Evolutionary conservation across 2,888 invertebrate species (phyloP).

Genomic region (Dicranocentrus wangi): DNA sequence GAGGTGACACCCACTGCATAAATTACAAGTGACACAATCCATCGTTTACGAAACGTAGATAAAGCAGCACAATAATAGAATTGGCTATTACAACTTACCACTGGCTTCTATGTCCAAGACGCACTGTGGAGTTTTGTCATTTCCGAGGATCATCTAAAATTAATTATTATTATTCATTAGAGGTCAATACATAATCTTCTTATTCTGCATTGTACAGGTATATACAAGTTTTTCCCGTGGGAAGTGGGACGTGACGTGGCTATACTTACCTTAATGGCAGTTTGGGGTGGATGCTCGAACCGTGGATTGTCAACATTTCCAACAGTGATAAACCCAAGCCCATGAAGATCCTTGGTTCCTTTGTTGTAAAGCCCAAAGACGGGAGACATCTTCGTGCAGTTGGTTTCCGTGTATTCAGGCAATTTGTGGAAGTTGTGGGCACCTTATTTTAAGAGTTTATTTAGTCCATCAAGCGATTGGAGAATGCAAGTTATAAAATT

Average conservation of each 20-base stretch:
- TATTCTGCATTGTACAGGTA: too few relatives aligned
- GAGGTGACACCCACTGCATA: slow-evolving; percentile 56
- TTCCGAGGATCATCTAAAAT: slow-evolving; percentile 36
- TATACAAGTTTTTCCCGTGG: too few relatives aligned
- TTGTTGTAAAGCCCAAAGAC: slow-evolving; percentile 66
- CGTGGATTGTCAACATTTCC: slow-evolving; percentile 54
- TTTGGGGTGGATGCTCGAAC: slow-evolving; percentile 65
- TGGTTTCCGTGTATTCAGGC: slow-evolving; percentile 49
- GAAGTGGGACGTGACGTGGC: too few relatives aligned
- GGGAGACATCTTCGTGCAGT: slow-evolving; percentile 60
- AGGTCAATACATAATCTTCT: too few relatives aligned
- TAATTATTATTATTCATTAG: not conserved
- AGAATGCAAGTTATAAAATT: too few relatives aligned
- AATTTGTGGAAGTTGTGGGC: slow-evolving; percentile 57
- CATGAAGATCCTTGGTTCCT: slow-evolving; percentile 53
- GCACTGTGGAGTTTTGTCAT: slow-evolving; percentile 33
- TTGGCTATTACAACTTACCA: too few relatives aligned
- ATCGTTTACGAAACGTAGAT: too few relatives aligned
- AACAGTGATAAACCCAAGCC: slow-evolving; percentile 67
- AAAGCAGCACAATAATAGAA: too few relatives aligned
- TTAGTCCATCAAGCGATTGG: too few relatives aligned
- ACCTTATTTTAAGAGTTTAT: slow-evolving; percentile 31
- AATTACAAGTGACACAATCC: too few relatives aligned
- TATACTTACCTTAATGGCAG: slow-evolving; percentile 56
- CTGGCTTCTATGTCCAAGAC: slow-evolving; percentile 22